Evolutionary conservation across 2,113 vertebrate genomes (phyloP).

Genomic region (Rousettus leschenaultii): DNA sequence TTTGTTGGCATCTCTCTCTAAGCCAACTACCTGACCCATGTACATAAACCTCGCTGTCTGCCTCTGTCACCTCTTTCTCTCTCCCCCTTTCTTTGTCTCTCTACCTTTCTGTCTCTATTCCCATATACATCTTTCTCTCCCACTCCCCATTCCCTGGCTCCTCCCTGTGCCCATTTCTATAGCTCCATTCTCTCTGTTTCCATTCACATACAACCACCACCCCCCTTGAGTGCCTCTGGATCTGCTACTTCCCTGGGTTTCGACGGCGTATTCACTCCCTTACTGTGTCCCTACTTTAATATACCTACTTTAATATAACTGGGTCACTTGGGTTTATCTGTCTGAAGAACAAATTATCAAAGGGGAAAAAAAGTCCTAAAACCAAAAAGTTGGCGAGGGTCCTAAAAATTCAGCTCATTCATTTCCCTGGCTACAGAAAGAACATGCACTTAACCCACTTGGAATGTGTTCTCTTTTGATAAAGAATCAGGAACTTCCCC

Average conservation of each 20-base stretch:
- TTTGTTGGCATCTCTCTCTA: neutral
- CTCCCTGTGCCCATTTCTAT: neutral
- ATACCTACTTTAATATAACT: neutral
- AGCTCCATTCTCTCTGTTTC: neutral
- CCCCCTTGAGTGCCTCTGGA: neutral
- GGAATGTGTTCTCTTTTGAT: neutral
- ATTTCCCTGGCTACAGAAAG: constrained; percentile 9
- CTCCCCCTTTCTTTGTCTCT: neutral
- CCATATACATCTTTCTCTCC: neutral
- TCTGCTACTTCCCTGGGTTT: neutral
- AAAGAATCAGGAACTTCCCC: neutral
- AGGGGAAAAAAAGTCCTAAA: neutral
- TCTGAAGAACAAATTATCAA: neutral
- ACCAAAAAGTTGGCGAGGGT: neutral
- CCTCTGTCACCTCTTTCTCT: neutral
- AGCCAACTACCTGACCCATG: neutral
- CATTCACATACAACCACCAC: neutral
- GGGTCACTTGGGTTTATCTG: neutral
- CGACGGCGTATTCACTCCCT: neutral
- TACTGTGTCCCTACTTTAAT: neutral
- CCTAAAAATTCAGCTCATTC: neutral
- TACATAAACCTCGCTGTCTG: neutral
- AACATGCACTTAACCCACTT: neutral
- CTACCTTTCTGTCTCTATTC: neutral
- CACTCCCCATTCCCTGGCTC: neutral